These are phyloP conservation scores for Odontocerum albicorne DNA, from an alignment of 2,888 invertebrate genomes.

Conservation along the genomic window DNA sequence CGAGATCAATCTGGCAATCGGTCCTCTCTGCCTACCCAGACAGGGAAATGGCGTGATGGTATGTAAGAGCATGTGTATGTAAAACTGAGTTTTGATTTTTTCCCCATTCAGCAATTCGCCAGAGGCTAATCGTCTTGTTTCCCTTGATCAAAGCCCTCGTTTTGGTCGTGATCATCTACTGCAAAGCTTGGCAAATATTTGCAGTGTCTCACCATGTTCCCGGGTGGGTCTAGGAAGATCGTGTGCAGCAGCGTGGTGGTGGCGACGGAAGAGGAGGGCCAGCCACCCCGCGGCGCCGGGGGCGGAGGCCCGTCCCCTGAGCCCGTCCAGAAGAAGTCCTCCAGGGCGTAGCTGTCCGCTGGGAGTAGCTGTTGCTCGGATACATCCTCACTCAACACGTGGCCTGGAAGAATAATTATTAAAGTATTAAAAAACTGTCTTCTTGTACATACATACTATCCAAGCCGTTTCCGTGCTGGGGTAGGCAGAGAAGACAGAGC, in stretches of 20 bases:
- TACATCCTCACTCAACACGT: slow-evolving; percentile 38
- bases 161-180: slow-evolving; percentile 18
- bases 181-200: slow-evolving; percentile 40
- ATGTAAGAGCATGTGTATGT: too few relatives aligned
- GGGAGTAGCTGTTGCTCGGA: slow-evolving; percentile 37
- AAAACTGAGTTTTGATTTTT: too few relatives aligned
- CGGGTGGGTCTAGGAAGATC: slow-evolving; percentile 63
- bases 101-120: too few relatives aligned
- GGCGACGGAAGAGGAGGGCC: slow-evolving; percentile 57
- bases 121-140: too few relatives aligned
- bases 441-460: too few relatives aligned
- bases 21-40: too few relatives aligned
- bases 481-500: too few relatives aligned
- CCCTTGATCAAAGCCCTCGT: too few relatives aligned
- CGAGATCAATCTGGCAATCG: too few relatives aligned
- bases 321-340: slow-evolving; percentile 90
- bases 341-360: slow-evolving; percentile 57
- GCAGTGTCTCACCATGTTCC: slow-evolving; percentile 46
- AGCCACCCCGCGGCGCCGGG: slow-evolving; percentile 51
- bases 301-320: slow-evolving; percentile 77
- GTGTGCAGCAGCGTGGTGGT: slow-evolving; percentile 72
- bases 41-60: too few relatives aligned
- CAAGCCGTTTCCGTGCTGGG: too few relatives aligned
- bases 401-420: slow-evolving; percentile 20
- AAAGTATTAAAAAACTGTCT: too few relatives aligned